Percentiles rank a stretch among this genome's conserved stretches.
These are phyloP conservation scores for Charina bottae DNA, from an alignment of 2,113 vertebrate species.

Conservation along the genomic window DNA sequence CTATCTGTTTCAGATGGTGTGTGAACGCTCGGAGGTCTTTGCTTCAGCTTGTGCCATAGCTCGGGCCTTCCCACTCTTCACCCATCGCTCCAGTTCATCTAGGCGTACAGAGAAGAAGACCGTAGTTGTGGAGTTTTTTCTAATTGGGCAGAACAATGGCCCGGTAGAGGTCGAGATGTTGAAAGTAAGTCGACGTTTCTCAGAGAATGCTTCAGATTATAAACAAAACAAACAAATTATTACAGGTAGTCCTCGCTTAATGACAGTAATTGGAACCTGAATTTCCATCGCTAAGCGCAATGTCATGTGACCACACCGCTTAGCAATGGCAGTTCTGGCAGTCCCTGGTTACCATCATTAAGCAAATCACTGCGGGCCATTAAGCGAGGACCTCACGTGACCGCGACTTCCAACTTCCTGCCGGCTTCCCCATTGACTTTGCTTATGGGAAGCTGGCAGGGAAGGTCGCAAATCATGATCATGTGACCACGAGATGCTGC, in stretches of 20 bases:
- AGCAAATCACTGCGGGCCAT: background rate
- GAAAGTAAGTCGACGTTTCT: conserved; percentile 73
- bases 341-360: background rate
- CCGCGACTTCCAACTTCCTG: background rate
- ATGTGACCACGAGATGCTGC: background rate
- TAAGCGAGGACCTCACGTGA: background rate
- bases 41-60: conserved; percentile 91
- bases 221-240: background rate
- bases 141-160: conserved; percentile 85
- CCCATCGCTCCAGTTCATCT: conserved; percentile 84
- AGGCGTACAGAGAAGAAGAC: conserved; percentile 86
- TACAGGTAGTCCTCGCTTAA: background rate
- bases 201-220: background rate
- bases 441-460: background rate
- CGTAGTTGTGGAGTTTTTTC: conserved; percentile 87
- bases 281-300: background rate
- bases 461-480: background rate
- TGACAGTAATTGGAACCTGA: background rate
- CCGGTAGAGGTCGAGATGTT: conserved; percentile 81
- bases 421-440: background rate
- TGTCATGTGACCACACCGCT: background rate
- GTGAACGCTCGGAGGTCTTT: conserved; percentile 89
- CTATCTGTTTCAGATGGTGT: conserved; percentile 86
- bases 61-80: conserved; percentile 92
- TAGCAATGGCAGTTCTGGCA: background rate